phyloP scores from a whole-genome alignment of 2,113 vertebrate species.

The Cyanoramphus novaezelandiae region DNA sequence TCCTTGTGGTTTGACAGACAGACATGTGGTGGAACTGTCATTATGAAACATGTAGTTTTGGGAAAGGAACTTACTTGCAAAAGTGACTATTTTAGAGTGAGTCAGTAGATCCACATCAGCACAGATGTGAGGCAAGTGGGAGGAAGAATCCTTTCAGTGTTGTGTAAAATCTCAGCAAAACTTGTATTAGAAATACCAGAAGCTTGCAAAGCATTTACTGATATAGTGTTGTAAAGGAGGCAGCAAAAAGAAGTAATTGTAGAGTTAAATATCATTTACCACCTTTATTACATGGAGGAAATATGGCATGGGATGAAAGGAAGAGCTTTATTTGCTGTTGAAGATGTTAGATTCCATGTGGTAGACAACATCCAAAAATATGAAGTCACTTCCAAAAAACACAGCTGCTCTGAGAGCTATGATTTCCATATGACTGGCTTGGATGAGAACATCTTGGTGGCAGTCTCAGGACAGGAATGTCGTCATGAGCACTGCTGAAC shows the following conservation, averaged over 20 bases:
- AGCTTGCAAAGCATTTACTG: not conserved
- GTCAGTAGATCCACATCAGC: not conserved
- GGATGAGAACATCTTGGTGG: slow-evolving; percentile 38
- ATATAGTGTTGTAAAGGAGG: not conserved
- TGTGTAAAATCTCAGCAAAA: not conserved
- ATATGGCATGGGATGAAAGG: slow-evolving; percentile 45
- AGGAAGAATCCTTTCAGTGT: not conserved
- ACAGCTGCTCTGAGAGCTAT: slow-evolving; percentile 57
- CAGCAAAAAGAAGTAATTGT: not conserved
- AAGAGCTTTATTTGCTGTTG: slow-evolving; percentile 55
- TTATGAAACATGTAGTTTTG: not conserved
- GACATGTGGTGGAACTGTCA: not conserved
- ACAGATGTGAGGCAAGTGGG: not conserved
- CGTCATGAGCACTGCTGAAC: slow-evolving; percentile 25
- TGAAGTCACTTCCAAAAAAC: slow-evolving; percentile 58
- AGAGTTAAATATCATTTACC: slow-evolving; percentile 10
- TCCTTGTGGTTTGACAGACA: not conserved
- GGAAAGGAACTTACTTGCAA: not conserved
- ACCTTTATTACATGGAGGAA: slow-evolving; percentile 37
- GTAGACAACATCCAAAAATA: slow-evolving; percentile 48
- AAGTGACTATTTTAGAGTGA: not conserved
- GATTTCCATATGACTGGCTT: slow-evolving; percentile 40
- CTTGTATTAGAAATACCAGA: not conserved
- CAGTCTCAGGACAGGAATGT: slow-evolving; percentile 23
- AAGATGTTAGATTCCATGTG: slow-evolving; percentile 40